phyloP scores from a whole-genome alignment of 2,113 vertebrate species.

The Chaetodon auriga region DNA sequence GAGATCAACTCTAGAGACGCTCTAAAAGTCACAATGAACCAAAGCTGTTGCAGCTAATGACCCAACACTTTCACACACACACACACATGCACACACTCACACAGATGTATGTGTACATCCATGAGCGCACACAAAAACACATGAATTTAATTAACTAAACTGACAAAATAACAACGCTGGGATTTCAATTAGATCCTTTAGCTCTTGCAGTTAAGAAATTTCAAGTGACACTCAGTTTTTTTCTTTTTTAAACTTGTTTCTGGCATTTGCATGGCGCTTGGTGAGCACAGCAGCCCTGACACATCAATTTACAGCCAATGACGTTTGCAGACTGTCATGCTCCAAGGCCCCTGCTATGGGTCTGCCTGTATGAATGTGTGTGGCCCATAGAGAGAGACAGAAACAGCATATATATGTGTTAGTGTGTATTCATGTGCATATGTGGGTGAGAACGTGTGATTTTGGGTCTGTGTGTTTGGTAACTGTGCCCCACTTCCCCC shows the following conservation, averaged over 20 bases:
- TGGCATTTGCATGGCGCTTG: slow-evolving; percentile 4
- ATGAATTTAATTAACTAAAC: slow-evolving; percentile 51
- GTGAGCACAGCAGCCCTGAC: slow-evolving; percentile 40
- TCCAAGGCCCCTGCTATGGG: slow-evolving; percentile 31
- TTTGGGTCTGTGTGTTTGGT: slow-evolving; percentile 45
- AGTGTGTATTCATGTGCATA: not conserved
- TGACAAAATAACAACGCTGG: slow-evolving; percentile 23
- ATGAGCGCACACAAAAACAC: not conserved
- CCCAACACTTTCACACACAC: slow-evolving; percentile 17
- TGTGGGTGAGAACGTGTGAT: not conserved
- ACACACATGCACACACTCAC: slow-evolving; percentile 14
- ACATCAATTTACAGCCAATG: slow-evolving; percentile 67
- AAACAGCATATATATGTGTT: not conserved
- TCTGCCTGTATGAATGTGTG: slow-evolving; percentile 40
- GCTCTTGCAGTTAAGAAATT: slow-evolving; percentile 23
- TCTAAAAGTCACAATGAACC: slow-evolving; percentile 69
- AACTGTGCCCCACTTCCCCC: slow-evolving; percentile 67
- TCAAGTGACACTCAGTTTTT: not conserved
- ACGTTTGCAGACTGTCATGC: slow-evolving; percentile 46
- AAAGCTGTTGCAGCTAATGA: slow-evolving; percentile 71
- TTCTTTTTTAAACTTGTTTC: slow-evolving; percentile 28
- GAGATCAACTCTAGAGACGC: slow-evolving; percentile 66
- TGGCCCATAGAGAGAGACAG: not conserved
- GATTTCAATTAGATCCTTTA: slow-evolving; percentile 20
- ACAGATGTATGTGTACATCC: not conserved